Base-by-base conservation (phyloP, 2,113 vertebrate genomes). In the Mola mola region DNA sequence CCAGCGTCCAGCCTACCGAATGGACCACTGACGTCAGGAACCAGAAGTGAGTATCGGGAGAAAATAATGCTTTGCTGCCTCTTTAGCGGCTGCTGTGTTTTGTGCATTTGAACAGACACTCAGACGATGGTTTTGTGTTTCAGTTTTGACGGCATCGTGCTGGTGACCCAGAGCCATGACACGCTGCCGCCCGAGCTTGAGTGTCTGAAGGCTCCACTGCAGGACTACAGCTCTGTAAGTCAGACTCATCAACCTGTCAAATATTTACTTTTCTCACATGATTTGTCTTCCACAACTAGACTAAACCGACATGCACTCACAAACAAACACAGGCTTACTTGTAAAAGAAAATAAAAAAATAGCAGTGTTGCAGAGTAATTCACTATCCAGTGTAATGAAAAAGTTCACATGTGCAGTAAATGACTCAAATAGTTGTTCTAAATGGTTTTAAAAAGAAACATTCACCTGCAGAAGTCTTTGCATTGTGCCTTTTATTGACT, bases 141-240 rank as follows among this genome's bases (percentile, higher is more conserved):
- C 38, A 92, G 90, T 55, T 94, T 84, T 40, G 93, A 94, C 78
- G 93, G 93, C n/a, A 53, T 94, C 6, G 64, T 94, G 33, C 48
- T 94, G 65, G 87, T 94, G 63, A 75, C 90, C 8, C 82, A 88
- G 51, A 79, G 67, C 59, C 49, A 82, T 65, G 87, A 91, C 1
- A 55, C 83, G 0, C 79, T 94, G 49, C 84, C 90, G 3, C 1
- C 46, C 3, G 68, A 89, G 38, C 88, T 94, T 1, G 75, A 88
- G 44, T 61, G 46, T 41, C 79, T 94, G 64, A 90, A 89, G 63
- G 79, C 61, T 3, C 88, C 88, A 0, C 85, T 93, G 31, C 82
- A 85, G 64, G 89, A 91, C 77, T 92, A 93, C 76, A 84, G 86
- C 61, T 71, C 86, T 25, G 93, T 93, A 51, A 83, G 91, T 49